Percentiles rank a stretch among this genome's conserved stretches.
These are phyloP conservation scores for Pterophyllum scalare DNA, from an alignment of 2,113 vertebrate species.

Conservation along the genomic window DNA sequence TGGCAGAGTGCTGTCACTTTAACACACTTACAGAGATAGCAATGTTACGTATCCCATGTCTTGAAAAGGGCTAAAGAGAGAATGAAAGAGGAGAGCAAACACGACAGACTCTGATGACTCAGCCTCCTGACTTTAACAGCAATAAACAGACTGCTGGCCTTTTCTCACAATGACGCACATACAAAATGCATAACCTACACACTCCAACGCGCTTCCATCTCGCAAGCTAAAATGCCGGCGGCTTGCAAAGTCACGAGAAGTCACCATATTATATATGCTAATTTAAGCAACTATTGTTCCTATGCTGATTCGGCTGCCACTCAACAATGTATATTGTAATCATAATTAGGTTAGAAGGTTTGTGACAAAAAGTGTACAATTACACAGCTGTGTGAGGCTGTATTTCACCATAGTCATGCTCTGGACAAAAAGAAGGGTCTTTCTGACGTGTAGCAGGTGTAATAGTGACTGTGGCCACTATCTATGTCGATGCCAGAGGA, in stretches of 20 bases:
- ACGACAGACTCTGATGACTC: conserved; percentile 43
- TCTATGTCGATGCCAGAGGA: no score
- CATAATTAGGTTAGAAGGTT: background rate
- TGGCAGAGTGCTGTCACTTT: background rate
- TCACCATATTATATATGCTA: conserved; percentile 13
- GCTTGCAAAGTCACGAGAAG: conserved; percentile 8
- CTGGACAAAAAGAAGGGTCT: no score
- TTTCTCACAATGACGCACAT: conserved; percentile 23
- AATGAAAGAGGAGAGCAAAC: conserved; percentile 13
- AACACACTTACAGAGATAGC: background rate
- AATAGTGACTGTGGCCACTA: background rate
- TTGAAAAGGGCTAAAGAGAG: background rate
- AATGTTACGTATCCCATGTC: background rate
- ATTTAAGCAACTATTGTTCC: conserved; percentile 1
- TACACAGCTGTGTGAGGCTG: no score
- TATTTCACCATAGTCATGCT: no score
- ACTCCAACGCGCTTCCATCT: background rate
- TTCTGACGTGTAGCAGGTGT: background rate
- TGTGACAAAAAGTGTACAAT: background rate
- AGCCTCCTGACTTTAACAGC: conserved; percentile 41
- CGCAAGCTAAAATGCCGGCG: background rate
- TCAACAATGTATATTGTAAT: background rate
- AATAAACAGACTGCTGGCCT: conserved; percentile 23
- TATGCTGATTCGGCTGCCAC: background rate
- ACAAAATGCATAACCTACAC: background rate